A percentile compares a stretch with the other conserved stretches of the same genome.
Conservation (phyloP, 2,113 vertebrate species). For the Centrocercus urophasianus region DNA sequence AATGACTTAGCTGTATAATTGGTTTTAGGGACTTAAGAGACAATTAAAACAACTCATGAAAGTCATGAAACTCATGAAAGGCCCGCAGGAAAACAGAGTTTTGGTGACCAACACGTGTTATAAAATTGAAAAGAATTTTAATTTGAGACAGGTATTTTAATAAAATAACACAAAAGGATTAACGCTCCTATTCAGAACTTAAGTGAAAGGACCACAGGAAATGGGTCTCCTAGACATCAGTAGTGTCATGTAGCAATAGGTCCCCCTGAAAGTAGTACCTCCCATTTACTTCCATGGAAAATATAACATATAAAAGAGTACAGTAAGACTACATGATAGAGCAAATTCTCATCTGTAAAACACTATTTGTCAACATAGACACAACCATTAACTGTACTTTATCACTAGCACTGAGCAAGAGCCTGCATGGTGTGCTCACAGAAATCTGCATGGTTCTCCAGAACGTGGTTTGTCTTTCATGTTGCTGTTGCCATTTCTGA, state of each 20-base stretch:
- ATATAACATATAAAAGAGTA: too few relatives aligned
- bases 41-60: background rate
- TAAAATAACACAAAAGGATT: background rate
- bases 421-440: too few relatives aligned
- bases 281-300: too few relatives aligned
- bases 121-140: background rate
- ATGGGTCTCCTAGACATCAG: background rate
- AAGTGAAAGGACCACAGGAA: background rate
- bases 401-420: too few relatives aligned
- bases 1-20: background rate
- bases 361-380: too few relatives aligned
- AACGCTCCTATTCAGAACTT: background rate
- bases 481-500: too few relatives aligned
- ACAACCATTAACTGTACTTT: too few relatives aligned
- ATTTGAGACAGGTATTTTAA: background rate
- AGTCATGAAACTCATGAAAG: background rate
- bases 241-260: background rate
- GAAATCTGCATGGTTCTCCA: too few relatives aligned
- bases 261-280: too few relatives aligned
- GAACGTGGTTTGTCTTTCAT: too few relatives aligned
- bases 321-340: too few relatives aligned
- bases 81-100: background rate
- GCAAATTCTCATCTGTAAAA: too few relatives aligned
- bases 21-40: background rate
- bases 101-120: accelerated